These are phyloP conservation scores for Schizopygopsis pylzovi DNA, from an alignment of 2,797 vertebrate species.

Conservation along the genomic window DNA sequence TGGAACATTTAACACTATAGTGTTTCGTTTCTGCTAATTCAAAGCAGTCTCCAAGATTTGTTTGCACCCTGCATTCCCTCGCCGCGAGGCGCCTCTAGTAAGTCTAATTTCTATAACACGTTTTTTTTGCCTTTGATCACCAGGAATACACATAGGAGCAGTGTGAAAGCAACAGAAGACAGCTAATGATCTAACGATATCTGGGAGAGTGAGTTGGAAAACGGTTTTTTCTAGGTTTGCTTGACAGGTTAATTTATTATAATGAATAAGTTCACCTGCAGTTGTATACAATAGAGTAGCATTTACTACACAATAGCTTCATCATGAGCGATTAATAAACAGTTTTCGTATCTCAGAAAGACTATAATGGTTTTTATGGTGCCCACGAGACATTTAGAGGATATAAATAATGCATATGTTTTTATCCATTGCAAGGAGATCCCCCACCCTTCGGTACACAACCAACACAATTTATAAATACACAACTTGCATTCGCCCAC, in stretches of 20 bases:
- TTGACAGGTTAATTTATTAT: not conserved
- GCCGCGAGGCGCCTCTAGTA: not conserved
- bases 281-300: not conserved
- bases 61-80: conserved; percentile 5
- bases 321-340: conserved; percentile 3
- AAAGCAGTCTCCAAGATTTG: conserved; percentile 8
- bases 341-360: not conserved
- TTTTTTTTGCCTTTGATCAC: conserved; percentile 32
- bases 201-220: not conserved
- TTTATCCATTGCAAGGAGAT: conserved; percentile 45
- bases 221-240: not conserved
- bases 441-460: conserved; percentile 23
- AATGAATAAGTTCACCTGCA: not conserved
- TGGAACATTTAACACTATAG: not conserved
- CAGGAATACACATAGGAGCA: not conserved
- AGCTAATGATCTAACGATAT: conserved; percentile 1
- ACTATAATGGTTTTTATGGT: conserved; percentile 30
- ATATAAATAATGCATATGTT: conserved; percentile 61
- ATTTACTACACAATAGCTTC: conserved; percentile 16
- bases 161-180: conserved; percentile 8
- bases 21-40: not conserved
- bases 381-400: conserved; percentile 42
- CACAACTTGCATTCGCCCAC: not conserved
- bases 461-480: not conserved
- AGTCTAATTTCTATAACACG: conserved; percentile 11